Evolutionary conservation across 2,113 vertebrate species (phyloP).

Genomic region (Grallaria varia): DNA sequence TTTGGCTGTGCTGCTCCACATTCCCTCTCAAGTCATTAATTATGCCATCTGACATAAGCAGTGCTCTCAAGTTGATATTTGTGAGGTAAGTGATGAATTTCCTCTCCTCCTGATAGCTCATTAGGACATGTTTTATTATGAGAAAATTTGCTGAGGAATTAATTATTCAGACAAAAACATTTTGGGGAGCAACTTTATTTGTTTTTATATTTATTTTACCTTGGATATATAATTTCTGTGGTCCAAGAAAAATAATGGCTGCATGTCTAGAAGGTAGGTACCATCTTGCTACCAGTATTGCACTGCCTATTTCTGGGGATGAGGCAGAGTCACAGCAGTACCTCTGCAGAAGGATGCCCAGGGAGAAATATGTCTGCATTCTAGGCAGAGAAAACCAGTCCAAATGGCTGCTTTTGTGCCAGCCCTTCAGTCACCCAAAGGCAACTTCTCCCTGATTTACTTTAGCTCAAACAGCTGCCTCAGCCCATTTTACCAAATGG

Average conservation of each 20-base stretch:
- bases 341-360: not conserved
- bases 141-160: slow-evolving; percentile 59
- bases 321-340: not conserved
- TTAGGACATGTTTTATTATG: slow-evolving; percentile 60
- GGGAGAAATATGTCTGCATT: not conserved
- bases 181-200: not conserved
- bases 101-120: slow-evolving; percentile 59
- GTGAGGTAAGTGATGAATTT: slow-evolving; percentile 47
- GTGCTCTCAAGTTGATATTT: slow-evolving; percentile 48
- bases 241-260: not conserved
- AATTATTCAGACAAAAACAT: slow-evolving; percentile 53
- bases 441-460: not conserved
- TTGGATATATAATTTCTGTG: not conserved
- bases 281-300: not conserved
- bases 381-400: not conserved
- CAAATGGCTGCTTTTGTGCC: not conserved
- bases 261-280: not conserved
- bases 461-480: not conserved
- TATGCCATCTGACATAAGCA: slow-evolving; percentile 13
- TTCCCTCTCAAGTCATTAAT: slow-evolving; percentile 23
- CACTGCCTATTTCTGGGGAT: not conserved
- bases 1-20: not conserved
- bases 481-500: not conserved
- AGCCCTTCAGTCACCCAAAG: not conserved
- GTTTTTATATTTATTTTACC: not conserved